A percentile compares a stretch with the other conserved stretches of the same genome.
Conservation (phyloP, 2,888 invertebrate species). For the Eristalis tenax region DNA sequence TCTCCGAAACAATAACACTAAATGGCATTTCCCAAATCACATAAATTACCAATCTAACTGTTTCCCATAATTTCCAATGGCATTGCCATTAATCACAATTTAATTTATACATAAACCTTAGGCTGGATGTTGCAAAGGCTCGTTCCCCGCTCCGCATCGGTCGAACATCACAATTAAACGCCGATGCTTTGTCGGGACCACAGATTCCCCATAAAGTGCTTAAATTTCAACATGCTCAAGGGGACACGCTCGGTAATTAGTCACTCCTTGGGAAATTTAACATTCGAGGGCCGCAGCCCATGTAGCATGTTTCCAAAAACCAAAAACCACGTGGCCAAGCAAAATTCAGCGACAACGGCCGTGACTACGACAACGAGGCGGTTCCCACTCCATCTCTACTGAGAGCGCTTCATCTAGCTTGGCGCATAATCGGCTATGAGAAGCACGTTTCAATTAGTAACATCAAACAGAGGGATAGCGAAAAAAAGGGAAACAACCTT, state of each 20-base stretch:
- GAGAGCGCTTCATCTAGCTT: background rate
- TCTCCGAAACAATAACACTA: slow-evolving; percentile 5
- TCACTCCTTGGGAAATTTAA: slow-evolving; percentile 32
- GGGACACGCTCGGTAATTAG: slow-evolving; percentile 47
- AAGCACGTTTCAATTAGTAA: slow-evolving; percentile 27
- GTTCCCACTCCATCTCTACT: background rate
- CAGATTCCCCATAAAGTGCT: slow-evolving; percentile 44
- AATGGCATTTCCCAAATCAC: slow-evolving; percentile 26
- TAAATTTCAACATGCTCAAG: slow-evolving; percentile 25
- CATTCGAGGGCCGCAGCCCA: slow-evolving; percentile 23
- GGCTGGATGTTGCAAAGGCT: background rate
- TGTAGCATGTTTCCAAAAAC: slow-evolving; percentile 30
- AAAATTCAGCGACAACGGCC: background rate
- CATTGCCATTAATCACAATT: slow-evolving; percentile 60
- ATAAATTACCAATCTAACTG: slow-evolving; percentile 47
- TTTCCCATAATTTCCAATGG: slow-evolving; percentile 50
- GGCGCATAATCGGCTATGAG: slow-evolving; percentile 51
- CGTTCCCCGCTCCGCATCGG: background rate
- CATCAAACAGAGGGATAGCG: slow-evolving; percentile 20
- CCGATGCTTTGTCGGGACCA: slow-evolving; percentile 31
- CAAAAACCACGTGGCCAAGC: slow-evolving; percentile 62
- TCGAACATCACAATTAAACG: slow-evolving; percentile 50
- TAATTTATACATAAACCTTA: slow-evolving; percentile 54
- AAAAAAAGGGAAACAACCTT: background rate
- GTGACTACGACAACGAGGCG: background rate